phyloP scores from a whole-genome alignment of 2,888 invertebrate genomes.

The Ormia ochracea region DNA sequence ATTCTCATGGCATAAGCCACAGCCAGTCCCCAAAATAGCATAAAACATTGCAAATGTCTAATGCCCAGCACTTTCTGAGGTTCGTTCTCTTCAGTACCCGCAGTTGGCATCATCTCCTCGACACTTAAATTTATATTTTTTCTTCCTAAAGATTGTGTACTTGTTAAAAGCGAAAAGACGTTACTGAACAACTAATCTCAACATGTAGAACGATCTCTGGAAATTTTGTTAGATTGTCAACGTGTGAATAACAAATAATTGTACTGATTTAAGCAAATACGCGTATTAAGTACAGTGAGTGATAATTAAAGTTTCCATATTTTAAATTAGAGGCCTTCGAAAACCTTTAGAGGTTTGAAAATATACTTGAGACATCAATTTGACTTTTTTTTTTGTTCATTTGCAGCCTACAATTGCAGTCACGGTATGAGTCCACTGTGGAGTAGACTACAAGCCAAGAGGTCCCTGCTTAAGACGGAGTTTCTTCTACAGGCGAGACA shows the following conservation, averaged over 20 bases:
- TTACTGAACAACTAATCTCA: background rate
- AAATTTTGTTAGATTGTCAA: constrained; percentile 35
- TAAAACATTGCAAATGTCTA: constrained; percentile 81
- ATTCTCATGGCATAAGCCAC: constrained; percentile 82
- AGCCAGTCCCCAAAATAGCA: constrained; percentile 80
- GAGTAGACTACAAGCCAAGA: no score
- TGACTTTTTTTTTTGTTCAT: no score
- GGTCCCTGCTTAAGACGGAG: no score
- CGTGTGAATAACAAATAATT: constrained; percentile 48
- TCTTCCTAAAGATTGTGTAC: background rate
- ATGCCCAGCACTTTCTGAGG: constrained; percentile 75
- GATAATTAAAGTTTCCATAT: background rate
- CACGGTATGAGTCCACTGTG: no score
- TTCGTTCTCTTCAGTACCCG: constrained; percentile 18
- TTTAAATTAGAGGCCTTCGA: no score
- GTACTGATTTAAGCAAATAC: constrained; percentile 32
- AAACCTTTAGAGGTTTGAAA: no score
- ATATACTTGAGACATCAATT: no score
- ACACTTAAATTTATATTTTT: background rate
- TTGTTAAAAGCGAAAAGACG: background rate
- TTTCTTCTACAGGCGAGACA: no score
- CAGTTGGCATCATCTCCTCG: background rate
- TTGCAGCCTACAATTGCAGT: no score
- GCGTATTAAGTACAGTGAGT: background rate
- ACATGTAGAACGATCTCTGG: background rate